A percentile compares a stretch with the other conserved stretches of the same genome.
phyloP scores from a whole-genome alignment of 2,797 vertebrate species.

The Coregonus suidteri region DNA sequence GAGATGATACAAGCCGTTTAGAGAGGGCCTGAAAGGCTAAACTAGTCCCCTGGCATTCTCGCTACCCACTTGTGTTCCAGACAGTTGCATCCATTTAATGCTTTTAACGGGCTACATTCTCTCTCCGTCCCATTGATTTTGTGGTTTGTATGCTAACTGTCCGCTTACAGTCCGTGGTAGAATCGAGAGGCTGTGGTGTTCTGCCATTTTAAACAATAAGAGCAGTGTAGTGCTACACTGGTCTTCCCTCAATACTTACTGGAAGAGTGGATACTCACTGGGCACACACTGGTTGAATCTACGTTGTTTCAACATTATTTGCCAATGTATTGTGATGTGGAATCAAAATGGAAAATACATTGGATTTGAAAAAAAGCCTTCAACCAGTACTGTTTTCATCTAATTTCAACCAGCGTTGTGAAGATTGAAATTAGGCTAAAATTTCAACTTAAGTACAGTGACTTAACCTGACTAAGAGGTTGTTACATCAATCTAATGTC shows the following conservation, averaged over 20 bases:
- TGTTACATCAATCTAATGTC: too few relatives aligned
- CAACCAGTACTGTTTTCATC: too few relatives aligned
- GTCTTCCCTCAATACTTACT: neutral
- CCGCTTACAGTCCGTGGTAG: neutral
- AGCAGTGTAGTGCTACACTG: too few relatives aligned
- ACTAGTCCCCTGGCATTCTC: neutral
- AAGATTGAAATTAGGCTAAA: too few relatives aligned
- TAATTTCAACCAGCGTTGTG: too few relatives aligned
- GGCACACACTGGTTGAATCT: neutral
- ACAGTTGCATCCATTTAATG: slow-evolving; percentile 8
- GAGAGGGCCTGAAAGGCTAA: neutral
- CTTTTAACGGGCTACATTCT: neutral
- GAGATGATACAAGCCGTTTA: neutral
- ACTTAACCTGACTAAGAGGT: too few relatives aligned
- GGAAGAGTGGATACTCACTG: neutral
- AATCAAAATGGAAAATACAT: too few relatives aligned
- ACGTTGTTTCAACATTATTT: too few relatives aligned
- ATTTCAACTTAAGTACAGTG: too few relatives aligned
- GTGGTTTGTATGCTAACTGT: neutral
- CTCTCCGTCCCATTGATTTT: neutral
- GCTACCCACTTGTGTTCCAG: neutral
- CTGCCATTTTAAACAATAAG: neutral
- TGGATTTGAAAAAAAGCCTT: too few relatives aligned
- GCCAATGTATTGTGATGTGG: neutral
- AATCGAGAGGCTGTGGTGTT: neutral